Evolutionary conservation across 2,113 vertebrate genomes (phyloP).

Genomic region (Hippoglossus stenolepis): DNA sequence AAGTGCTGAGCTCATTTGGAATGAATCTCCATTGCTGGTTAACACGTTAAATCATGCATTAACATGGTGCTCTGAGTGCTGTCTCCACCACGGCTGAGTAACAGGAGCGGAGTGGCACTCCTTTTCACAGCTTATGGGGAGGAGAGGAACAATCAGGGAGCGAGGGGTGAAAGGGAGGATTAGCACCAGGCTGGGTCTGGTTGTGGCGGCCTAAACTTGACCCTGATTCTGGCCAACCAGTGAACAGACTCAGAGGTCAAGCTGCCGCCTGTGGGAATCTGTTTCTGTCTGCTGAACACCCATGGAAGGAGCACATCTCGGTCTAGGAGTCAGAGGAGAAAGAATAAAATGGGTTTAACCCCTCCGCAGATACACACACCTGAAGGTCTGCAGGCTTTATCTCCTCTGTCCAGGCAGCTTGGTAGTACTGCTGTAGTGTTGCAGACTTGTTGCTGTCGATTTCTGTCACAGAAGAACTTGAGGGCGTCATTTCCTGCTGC

Average conservation of each 20-base stretch:
- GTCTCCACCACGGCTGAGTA: constrained; percentile 62
- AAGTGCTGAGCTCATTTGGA: constrained; percentile 35
- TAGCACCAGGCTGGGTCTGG: constrained; percentile 35
- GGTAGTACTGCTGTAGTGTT: neutral
- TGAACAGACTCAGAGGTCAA: constrained; percentile 43
- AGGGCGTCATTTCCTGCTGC: constrained; percentile 27
- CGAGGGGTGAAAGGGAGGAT: constrained; percentile 16
- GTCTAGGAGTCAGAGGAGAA: constrained; percentile 18
- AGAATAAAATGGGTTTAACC: constrained; percentile 31
- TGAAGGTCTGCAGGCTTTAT: neutral
- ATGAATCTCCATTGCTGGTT: constrained; percentile 58
- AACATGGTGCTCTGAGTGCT: constrained; percentile 47
- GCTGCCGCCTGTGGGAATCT: constrained; percentile 27
- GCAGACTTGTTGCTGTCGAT: constrained; percentile 4
- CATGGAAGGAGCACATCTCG: constrained; percentile 5
- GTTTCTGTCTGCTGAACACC: constrained; percentile 51
- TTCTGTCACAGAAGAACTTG: neutral
- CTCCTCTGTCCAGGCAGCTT: constrained; percentile 9
- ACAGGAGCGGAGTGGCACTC: constrained; percentile 75
- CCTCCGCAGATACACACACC: constrained; percentile 22
- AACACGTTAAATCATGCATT: constrained; percentile 74
- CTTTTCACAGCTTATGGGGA: constrained; percentile 54
- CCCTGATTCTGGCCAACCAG: constrained; percentile 32
- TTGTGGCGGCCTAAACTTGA: constrained; percentile 58
- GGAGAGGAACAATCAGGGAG: constrained; percentile 38